phyloP scores from a whole-genome alignment of 2,888 invertebrate genomes.

The Pachydiplax longipennis region DNA sequence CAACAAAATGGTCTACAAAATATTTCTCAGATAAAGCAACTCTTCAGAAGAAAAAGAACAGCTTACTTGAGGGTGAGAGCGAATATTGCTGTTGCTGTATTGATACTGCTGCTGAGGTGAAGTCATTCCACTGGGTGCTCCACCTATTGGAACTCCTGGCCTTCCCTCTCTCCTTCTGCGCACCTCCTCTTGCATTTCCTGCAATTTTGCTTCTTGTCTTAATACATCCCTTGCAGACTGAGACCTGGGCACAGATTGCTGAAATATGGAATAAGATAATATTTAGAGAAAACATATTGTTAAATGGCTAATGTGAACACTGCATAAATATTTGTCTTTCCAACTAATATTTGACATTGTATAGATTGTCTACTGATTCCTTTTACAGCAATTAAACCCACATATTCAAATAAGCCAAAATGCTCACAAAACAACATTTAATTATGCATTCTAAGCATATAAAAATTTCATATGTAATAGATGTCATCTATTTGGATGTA shows the following conservation, averaged over 20 bases:
- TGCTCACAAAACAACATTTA: too few relatives aligned
- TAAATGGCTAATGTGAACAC: not conserved
- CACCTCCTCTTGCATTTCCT: conserved; percentile 85
- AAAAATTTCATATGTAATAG: too few relatives aligned
- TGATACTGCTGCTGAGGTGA: not conserved
- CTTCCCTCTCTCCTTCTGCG: conserved; percentile 63
- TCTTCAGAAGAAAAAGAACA: not conserved
- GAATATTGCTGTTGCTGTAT: not conserved
- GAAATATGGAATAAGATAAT: not conserved
- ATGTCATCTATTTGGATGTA: too few relatives aligned
- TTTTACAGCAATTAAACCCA: too few relatives aligned
- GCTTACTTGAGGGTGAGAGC: conserved; percentile 42
- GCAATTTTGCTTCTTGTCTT: conserved; percentile 70
- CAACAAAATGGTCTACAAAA: too few relatives aligned
- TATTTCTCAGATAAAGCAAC: too few relatives aligned
- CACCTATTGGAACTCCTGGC: not conserved
- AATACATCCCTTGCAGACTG: conserved; percentile 63
- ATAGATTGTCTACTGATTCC: too few relatives aligned
- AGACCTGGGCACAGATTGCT: conserved; percentile 56
- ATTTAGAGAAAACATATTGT: not conserved
- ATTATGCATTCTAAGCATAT: too few relatives aligned
- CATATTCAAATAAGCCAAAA: too few relatives aligned
- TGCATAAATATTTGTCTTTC: not conserved
- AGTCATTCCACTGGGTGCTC: not conserved
- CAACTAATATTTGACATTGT: not conserved